phyloP scores from a whole-genome alignment of 2,797 vertebrate genomes.

The Prionace glauca region DNA sequence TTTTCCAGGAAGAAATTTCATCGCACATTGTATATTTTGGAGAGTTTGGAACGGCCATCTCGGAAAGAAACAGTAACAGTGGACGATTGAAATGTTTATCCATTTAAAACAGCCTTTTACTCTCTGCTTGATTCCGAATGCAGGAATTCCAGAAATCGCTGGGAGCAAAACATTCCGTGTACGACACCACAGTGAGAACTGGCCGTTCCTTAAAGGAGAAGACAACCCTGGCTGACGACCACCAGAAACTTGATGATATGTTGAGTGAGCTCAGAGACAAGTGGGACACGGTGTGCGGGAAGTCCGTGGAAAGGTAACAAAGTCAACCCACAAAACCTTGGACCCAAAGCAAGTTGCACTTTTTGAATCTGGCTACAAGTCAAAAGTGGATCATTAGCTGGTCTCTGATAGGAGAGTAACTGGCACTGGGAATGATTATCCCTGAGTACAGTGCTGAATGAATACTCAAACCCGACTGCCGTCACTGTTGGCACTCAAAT shows the following conservation, averaged over 20 bases:
- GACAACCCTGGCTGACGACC: conserved; percentile 82
- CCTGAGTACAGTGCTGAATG: not conserved
- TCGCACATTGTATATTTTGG: not conserved
- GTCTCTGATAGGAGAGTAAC: not conserved
- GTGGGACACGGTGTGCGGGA: conserved; percentile 97
- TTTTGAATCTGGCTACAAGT: not conserved
- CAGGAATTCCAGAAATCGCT: conserved; percentile 95
- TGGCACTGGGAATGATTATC: not conserved
- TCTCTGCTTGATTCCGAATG: not conserved
- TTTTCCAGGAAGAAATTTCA: not conserved
- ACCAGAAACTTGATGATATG: conserved; percentile 90
- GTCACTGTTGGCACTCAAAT: not conserved
- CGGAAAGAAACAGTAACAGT: no score
- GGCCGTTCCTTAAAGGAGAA: conserved; percentile 93
- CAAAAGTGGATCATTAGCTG: not conserved
- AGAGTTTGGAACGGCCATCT: not conserved
- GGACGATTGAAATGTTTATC: not conserved
- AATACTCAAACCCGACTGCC: not conserved
- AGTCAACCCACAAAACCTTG: not conserved
- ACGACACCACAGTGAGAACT: conserved; percentile 84
- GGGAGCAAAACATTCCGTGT: conserved; percentile 93
- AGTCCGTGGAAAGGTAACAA: conserved; percentile 89
- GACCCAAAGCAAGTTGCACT: not conserved
- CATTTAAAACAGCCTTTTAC: not conserved
- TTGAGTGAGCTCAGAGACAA: conserved; percentile 93